Evolutionary conservation across 2,888 invertebrate genomes (phyloP), one percentile per base, ranked within the genome.

Genomic region (Deroplatys truncata): DNA sequence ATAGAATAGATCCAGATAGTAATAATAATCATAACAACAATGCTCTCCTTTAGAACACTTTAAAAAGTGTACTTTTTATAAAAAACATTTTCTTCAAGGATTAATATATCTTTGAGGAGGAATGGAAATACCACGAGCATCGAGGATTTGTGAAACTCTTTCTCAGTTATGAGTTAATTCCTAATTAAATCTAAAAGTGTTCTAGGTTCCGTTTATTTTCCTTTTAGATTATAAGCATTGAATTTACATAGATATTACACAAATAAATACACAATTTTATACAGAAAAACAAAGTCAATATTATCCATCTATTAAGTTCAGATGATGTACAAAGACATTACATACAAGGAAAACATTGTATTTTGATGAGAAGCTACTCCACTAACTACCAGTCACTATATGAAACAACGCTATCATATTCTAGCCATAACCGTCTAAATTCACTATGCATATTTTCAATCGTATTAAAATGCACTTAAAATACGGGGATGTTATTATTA

Each of bases 201-300:
- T 72, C 56, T 72, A 43, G 56, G 20, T 72, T 16, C 56, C 20
- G 25, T 85, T 85, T 85, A 85, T 85, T 85, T 28, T 28, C 10
- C 35, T n/a, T 31, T 31, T 25, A 28, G 28, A 35, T 85, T 49
- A 85, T 28, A 49, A 49, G 13, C 13, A 85, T 49, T n/a, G 49
- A 49, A 43, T 86, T 86, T 86, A 86, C 86, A 86, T 49, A 86
- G 31, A 82, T 72, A 31, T 72, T 16, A 29, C 82, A 86, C 86
- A 86, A 28, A 29, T 86, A 86, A 86, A 86, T 86, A 86, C 86
- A 86, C 25, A 86, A 2, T 86, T 86, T 82, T 86, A 86, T 86
- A 86, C 86, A 86, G 28, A 49, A 86, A 86, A 82, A 10, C 29
- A 72, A 86, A 28, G 29, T n/a, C 25, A 72, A 20, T 72, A 72